These are phyloP conservation scores for Berghia stephanieae DNA, from an alignment of 1,140 invertebrate species.

Conservation along the genomic window DNA sequence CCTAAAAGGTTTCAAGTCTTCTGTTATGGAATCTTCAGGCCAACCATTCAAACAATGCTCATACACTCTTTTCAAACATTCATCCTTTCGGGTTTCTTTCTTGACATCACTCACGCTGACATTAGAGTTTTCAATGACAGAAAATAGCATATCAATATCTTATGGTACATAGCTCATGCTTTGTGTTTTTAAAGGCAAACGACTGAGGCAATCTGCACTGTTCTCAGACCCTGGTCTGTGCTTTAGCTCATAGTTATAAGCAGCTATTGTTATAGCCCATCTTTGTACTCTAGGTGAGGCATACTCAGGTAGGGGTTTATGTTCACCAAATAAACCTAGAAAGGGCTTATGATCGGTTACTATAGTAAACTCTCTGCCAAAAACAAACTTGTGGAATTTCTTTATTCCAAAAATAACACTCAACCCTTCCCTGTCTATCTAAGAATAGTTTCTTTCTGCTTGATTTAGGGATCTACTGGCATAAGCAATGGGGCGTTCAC, in stretches of 20 bases:
- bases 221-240: slow-evolving; percentile 62
- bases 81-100: too few species aligned
- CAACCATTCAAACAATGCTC: too few species aligned
- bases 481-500: slow-evolving; percentile 65
- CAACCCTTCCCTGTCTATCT: slow-evolving; percentile 71
- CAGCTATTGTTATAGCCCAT: slow-evolving; percentile 47
- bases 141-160: too few species aligned
- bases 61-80: too few species aligned
- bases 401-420: slow-evolving; percentile 66
- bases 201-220: slow-evolving; percentile 7
- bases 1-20: too few species aligned
- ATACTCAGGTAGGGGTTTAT: slow-evolving; percentile 55
- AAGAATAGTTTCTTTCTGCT: slow-evolving; percentile 69
- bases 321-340: slow-evolving; percentile 58
- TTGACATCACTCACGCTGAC: too few species aligned
- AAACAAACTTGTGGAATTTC: slow-evolving; percentile 68
- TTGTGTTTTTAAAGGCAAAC: neutral
- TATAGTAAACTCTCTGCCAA: slow-evolving; percentile 63
- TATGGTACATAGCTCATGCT: too few species aligned
- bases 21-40: too few species aligned
- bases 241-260: slow-evolving; percentile 57
- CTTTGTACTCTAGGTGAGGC: slow-evolving; percentile 52
- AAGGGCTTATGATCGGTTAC: slow-evolving; percentile 69
- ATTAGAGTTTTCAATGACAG: too few species aligned
- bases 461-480: slow-evolving; percentile 63